Base-by-base conservation (phyloP, 2,797 vertebrate species). In the Synaphobranchus kaupii region DNA sequence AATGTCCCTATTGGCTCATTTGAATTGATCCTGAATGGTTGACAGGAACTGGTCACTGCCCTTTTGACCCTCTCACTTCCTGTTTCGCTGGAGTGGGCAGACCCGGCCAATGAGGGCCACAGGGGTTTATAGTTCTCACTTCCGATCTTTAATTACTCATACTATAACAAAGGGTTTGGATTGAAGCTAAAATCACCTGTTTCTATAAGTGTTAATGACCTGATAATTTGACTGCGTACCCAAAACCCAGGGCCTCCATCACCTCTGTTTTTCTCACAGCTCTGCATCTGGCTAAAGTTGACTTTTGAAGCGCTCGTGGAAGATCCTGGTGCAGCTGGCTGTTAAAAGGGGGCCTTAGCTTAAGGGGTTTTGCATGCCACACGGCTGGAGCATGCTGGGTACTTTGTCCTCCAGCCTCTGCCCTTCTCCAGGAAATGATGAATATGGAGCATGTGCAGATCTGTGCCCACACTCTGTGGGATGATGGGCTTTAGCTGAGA, bases 401-500 rank as follows among this genome's bases (percentile, higher is more conserved):
- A 39, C 68, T 34, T 8, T 15, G 68, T 34, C 20, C 9, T 15
- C 28, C 68, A 73, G 28, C 10, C 68, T 17, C 68, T 17, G 68
- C 66, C 66, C 28, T 22, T n/a, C 25, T 28, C 25, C 20, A 73
- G 28, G 68, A 86, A 83, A 88, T 90, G 90, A 91, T 68, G 52
- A 87, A 89, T 83, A 44, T 31, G 86, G 80, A 89, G 87, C 90
- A 91, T 90, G 90, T 92, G 90, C 15, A 71, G 84, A 13, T 80
- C 52, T 76, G 84, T 44, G 68, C 84, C 89, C 88, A 89, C 85
- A 88, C 87, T 87, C 84, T 83, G 89, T 90, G 86, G 91, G 88
- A 89, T 88, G 52, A 87, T 76, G 84, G 80, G 87, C 89, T 90
- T 91, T 92, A 89, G 89, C 84, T 84, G 31, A 81, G 88, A 87